Evolutionary conservation across 2,797 vertebrate genomes (phyloP), one percentile per base, ranked within the genome.

Genomic region (Dendrocincla tyrannina): DNA sequence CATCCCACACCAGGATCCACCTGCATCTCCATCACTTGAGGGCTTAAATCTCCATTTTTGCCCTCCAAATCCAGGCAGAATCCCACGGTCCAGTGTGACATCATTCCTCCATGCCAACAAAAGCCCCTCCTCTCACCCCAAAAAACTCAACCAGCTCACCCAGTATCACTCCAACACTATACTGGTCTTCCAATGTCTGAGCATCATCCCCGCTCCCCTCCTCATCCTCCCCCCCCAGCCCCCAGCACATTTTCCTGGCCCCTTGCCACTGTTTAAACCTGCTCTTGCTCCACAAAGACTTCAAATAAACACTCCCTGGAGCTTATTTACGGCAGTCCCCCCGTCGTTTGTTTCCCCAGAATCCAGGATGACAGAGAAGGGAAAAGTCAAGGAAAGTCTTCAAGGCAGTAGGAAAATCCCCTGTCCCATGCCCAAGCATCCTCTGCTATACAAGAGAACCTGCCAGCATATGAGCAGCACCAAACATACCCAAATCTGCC

Each of bases 301-400:
- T 97, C 90, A 89, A 89, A 96, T 97, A 97, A 97, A 97, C 97
- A 96, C 86, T 79, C 19, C 87, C 58, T 13, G 2, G 55, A 42
- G 49, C 63, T 91, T 94, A 94, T 89, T 95, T 91, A 95, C 5
- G 0, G 69, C 87, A 35, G 39, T 58, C 56, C 73, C 84, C 52
- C 20, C 16, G 88, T n/a, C 28, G 0, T 41, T 96, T 81, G 72
- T 90, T 95, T 95, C 66, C 85, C 81, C 10, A 4, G 47, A 5
- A 4, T 67, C 11, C 4, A 56, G 49, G 68, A 79, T 50, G 90
- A 95, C 0, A 1, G 15, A 91, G 58, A 88, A 19, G 11, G 24
- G 27, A 70, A 52, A 44, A 81, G 58, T 5, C 10, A 6, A 28
- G 35, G 17, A 73, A 79, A 70, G 13, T 41, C n/a, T 92, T 56